Evolutionary conservation across 2,888 invertebrate species (phyloP).

Genomic region (Tortricodes alternella): DNA sequence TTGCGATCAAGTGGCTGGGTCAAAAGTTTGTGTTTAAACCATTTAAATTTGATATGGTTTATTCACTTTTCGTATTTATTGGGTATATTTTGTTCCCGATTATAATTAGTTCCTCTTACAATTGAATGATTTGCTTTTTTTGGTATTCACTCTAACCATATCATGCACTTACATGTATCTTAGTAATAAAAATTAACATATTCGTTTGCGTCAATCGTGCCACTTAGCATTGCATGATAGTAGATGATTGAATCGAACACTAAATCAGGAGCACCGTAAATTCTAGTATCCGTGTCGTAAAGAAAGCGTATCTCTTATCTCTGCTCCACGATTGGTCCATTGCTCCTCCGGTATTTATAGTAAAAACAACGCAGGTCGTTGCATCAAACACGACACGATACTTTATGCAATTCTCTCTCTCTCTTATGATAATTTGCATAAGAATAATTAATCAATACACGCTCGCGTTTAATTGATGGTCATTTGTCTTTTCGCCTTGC

Average conservation of each 20-base stretch:
- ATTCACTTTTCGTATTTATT: no score
- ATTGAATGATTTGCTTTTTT: no score
- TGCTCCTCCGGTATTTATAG: constrained; percentile 46
- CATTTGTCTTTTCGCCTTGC: constrained; percentile 22
- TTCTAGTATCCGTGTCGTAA: constrained; percentile 32
- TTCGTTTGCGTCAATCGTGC: constrained; percentile 9
- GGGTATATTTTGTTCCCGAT: no score
- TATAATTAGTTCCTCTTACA: no score
- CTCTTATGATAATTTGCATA: constrained; percentile 44
- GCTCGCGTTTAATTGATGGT: constrained; percentile 20
- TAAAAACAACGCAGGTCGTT: constrained; percentile 45
- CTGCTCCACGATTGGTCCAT: constrained; percentile 30
- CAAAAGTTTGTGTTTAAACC: no score
- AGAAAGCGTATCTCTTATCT: constrained; percentile 35
- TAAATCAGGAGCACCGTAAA: constrained; percentile 27
- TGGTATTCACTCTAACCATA: no score
- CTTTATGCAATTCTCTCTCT: constrained; percentile 45
- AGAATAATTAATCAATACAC: constrained; percentile 35
- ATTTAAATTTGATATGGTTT: no score
- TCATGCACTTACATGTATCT: constrained; percentile 28
- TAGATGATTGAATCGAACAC: constrained; percentile 10
- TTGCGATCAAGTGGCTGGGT: no score
- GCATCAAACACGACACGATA: constrained; percentile 41
- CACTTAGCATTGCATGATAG: constrained; percentile 26
- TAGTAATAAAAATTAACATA: constrained; percentile 33